Conservation (phyloP, 2,113 vertebrate genomes). For the Ammospiza caudacuta region DNA sequence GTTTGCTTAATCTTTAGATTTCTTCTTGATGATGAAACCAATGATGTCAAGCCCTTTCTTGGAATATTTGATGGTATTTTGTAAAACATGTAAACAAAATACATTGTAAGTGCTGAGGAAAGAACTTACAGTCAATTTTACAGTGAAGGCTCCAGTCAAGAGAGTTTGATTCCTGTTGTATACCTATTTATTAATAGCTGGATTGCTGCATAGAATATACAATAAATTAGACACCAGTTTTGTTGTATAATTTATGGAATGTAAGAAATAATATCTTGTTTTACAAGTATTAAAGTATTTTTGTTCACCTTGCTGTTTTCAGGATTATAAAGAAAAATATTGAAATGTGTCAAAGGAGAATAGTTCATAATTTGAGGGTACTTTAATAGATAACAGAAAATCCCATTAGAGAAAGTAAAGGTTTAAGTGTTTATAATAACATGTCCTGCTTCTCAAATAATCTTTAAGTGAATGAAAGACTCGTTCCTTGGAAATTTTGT, state of each 20-base stretch:
- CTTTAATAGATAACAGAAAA: not conserved
- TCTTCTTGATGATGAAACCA: constrained; percentile 67
- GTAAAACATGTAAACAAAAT: constrained; percentile 64
- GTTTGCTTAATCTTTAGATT: constrained; percentile 60
- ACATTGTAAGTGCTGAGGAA: not conserved
- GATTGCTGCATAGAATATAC: not conserved
- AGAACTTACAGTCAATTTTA: not conserved
- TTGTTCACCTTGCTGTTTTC: not conserved
- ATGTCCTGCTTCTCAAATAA: not conserved
- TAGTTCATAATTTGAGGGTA: not conserved
- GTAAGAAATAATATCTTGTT: not conserved
- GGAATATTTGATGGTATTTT: constrained; percentile 95
- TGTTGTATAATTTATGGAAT: not conserved
- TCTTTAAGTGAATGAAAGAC: not conserved
- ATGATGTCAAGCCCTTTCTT: constrained; percentile 82
- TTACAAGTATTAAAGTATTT: not conserved
- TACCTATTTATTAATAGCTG: not conserved
- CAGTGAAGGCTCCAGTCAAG: not conserved
- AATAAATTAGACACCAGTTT: not conserved
- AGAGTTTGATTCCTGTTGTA: constrained; percentile 6
- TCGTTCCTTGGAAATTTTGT: not conserved
- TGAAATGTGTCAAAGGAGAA: not conserved
- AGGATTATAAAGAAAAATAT: not conserved
- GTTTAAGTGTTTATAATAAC: not conserved
- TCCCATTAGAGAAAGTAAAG: not conserved